Base-by-base conservation (phyloP, 2,888 invertebrate genomes). In the Caenorhabditis wallacei region DNA sequence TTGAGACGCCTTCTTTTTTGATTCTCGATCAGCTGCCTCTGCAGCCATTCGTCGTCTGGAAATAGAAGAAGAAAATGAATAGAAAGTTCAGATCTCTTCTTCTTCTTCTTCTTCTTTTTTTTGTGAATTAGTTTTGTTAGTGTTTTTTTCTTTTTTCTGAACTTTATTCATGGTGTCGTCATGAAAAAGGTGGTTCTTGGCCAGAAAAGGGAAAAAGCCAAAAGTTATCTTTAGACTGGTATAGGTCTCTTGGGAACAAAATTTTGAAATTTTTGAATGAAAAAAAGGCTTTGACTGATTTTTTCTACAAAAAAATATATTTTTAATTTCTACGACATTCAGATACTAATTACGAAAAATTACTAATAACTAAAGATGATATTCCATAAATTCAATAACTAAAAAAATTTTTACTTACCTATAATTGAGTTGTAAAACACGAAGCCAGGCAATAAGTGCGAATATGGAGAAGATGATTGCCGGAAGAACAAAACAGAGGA, bases 401-500 rank as follows among this genome's bases (percentile, higher is more conserved):
- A n/a, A n/a, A n/a, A n/a, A n/a, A n/a, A n/a, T n/a, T n/a, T n/a
- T n/a, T 11, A 13, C 75, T 78, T 24, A 84, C 84, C 76, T 76
- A 66, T 84, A 80, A 54, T 84, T 84, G 40, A 80, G 48, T 22
- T 80, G 84, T 26, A 84, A 20, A 0, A 84, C 75, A 0, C 84
- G 80, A 7, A 84, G 66, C 84, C 84, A 84, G n/a, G 84, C 84
- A 30, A 80, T 43, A 13, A 84, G 54, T 26, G 84, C 84, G 35
- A 80, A 80, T 22, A 84, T 37, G 11, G 80, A 84, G 37, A 84
- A 84, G 43, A 84, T 72, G 54, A 84, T 70, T 30, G 84, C 84
- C 59, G 84, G 84, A 37, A 80, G 63, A n/a, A 84, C 84, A 54
- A 84, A 84, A 54, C 84, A 84, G 35, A 84, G 54, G 11, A 84